Conservation (phyloP, 2,113 vertebrate species). For the Marcusenius ussheri region DNA sequence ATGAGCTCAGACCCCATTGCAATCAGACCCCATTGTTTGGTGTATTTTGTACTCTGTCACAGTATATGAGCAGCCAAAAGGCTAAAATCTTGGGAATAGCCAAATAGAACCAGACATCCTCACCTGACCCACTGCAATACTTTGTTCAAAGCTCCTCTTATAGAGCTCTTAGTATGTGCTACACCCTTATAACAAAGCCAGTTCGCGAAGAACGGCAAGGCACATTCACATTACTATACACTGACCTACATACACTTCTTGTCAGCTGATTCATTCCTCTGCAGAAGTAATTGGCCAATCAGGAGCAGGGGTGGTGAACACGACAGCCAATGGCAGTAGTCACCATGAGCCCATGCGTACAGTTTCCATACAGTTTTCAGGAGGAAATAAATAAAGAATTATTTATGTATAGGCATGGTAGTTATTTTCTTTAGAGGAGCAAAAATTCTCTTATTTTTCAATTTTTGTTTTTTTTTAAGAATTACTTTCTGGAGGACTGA, state of each 20-base stretch:
- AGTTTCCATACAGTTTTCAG: slow-evolving; percentile 66
- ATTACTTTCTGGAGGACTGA: background rate
- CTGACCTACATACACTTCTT: slow-evolving; percentile 60
- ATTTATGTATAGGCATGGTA: background rate
- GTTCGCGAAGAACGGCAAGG: slow-evolving; percentile 18
- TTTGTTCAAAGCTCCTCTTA: background rate
- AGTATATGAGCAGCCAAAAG: background rate
- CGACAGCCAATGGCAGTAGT: slow-evolving; percentile 54
- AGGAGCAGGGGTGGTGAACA: slow-evolving; percentile 41
- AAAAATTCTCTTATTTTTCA: background rate
- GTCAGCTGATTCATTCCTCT: slow-evolving; percentile 57
- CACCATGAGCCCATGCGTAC: slow-evolving; percentile 37
- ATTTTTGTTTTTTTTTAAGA: background rate
- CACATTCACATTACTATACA: slow-evolving; percentile 52
- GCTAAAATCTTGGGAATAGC: background rate
- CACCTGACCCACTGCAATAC: background rate
- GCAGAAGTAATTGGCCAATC: slow-evolving; percentile 42
- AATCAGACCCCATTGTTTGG: background rate
- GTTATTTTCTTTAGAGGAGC: background rate
- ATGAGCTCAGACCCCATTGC: background rate
- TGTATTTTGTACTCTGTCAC: background rate
- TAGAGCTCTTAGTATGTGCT: slow-evolving; percentile 36
- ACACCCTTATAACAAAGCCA: slow-evolving; percentile 50
- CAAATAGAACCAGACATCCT: background rate
- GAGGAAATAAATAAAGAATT: slow-evolving; percentile 35